phyloP scores from a whole-genome alignment of 2,113 vertebrate genomes.

The Sardina pilchardus region DNA sequence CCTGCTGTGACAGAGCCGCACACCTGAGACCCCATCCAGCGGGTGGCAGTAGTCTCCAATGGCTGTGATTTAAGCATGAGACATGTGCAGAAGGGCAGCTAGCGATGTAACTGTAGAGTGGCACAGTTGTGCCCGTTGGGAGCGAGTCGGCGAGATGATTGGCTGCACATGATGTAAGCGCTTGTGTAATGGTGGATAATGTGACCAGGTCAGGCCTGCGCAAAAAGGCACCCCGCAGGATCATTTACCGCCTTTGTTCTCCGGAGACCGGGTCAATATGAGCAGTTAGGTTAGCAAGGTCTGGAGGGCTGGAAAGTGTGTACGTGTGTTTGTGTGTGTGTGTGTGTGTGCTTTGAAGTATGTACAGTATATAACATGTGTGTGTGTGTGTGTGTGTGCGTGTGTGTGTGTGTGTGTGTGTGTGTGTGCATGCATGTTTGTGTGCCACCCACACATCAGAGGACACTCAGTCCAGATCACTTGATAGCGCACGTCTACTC shows the following conservation, averaged over 20 bases:
- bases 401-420: neutral
- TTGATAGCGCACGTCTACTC: slow-evolving; percentile 3
- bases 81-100: slow-evolving; percentile 12
- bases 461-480: neutral
- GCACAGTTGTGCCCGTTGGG: slow-evolving; percentile 44
- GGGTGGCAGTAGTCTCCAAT: slow-evolving; percentile 22
- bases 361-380: neutral
- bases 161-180: slow-evolving; percentile 59
- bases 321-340: slow-evolving; percentile 25
- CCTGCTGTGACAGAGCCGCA: neutral
- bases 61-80: slow-evolving; percentile 34
- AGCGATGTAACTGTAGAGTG: slow-evolving; percentile 49
- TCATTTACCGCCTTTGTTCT: slow-evolving; percentile 62
- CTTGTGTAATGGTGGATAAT: slow-evolving; percentile 64
- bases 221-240: slow-evolving; percentile 41
- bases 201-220: slow-evolving; percentile 53
- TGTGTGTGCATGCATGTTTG: neutral
- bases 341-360: slow-evolving; percentile 11
- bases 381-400: neutral
- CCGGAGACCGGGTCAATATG: slow-evolving; percentile 42
- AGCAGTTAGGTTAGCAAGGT: slow-evolving; percentile 42
- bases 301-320: neutral
- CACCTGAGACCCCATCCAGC: slow-evolving; percentile 15
- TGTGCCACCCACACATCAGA: neutral
- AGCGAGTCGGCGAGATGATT: slow-evolving; percentile 46